A percentile compares a stretch with the other conserved stretches of the same genome.
Conservation (phyloP, 2,888 invertebrate genomes). For the Euzophera pinguis region DNA sequence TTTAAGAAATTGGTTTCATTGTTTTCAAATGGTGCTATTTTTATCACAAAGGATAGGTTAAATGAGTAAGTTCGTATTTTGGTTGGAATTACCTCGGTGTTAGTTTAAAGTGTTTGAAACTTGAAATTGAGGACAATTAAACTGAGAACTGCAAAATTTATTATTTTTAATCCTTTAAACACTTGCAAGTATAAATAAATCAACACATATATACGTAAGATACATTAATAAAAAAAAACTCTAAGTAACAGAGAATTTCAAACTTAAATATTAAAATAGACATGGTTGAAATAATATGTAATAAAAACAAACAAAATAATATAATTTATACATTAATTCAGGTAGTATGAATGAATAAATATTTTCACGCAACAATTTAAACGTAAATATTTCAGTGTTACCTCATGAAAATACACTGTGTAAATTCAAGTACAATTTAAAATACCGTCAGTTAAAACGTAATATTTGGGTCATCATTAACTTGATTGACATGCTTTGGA, state of each 20-base stretch:
- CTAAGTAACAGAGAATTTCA: too few relatives aligned
- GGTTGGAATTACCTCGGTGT: slow-evolving; percentile 11
- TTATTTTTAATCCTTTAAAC: too few relatives aligned
- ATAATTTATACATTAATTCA: neutral
- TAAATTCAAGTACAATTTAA: slow-evolving; percentile 7
- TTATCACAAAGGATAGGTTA: slow-evolving; percentile 12
- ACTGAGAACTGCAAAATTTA: too few relatives aligned
- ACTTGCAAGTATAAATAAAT: too few relatives aligned
- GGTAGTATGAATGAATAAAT: neutral
- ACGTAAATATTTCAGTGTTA: slow-evolving; percentile 2
- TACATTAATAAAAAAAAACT: too few relatives aligned
- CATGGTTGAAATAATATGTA: neutral
- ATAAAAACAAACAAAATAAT: neutral
- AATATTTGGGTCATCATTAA: slow-evolving; percentile 15
- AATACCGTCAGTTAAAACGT: slow-evolving; percentile 8
- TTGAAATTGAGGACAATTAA: too few relatives aligned
- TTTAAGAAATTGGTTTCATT: neutral
- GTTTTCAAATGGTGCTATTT: slow-evolving; percentile 8
- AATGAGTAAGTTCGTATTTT: slow-evolving; percentile 11
- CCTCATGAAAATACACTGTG: neutral
- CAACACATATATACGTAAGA: too few relatives aligned
- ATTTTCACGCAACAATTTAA: neutral
- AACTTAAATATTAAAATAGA: neutral
- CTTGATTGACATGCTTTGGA: slow-evolving; percentile 12
- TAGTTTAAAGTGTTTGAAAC: slow-evolving; percentile 9